These are phyloP conservation scores for Nephrotoma guestfalica DNA, from an alignment of 2,888 invertebrate species.

Conservation along the genomic window DNA sequence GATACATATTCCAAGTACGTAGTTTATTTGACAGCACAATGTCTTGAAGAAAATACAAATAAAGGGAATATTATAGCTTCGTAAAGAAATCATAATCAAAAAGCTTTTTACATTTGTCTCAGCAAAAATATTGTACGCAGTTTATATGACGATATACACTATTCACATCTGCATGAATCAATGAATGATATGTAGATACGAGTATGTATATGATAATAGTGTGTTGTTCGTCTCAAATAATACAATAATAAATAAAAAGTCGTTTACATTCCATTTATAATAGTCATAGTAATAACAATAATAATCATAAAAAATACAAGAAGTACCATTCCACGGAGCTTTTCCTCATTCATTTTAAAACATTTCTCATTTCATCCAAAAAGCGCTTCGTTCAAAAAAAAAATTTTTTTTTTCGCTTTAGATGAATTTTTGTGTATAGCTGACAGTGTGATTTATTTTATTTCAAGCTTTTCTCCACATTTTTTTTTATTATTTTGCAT, in stretches of 20 bases:
- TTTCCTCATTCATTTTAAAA: not conserved
- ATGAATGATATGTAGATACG: not conserved
- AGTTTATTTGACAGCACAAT: too few species aligned
- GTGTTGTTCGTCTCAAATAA: not conserved
- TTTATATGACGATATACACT: too few species aligned
- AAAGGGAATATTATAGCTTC: too few species aligned
- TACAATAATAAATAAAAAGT: not conserved
- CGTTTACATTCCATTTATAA: not conserved
- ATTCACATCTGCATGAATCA: not conserved
- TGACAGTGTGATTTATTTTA: not conserved
- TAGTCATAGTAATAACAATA: not conserved
- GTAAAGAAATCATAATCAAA: too few species aligned
- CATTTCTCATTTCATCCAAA: not conserved
- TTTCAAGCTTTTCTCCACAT: not conserved
- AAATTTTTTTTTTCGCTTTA: not conserved
- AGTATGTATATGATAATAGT: not conserved
- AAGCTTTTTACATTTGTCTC: too few species aligned
- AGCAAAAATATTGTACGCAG: too few species aligned
- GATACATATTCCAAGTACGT: too few species aligned
- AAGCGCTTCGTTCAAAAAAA: not conserved
- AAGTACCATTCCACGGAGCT: not conserved
- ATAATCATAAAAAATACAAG: not conserved
- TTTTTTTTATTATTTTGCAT: not conserved
- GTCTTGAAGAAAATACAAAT: too few species aligned
- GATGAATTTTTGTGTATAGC: not conserved